Evolutionary conservation across 2,888 invertebrate genomes (phyloP).

Genomic region (Oscheius sp.): DNA sequence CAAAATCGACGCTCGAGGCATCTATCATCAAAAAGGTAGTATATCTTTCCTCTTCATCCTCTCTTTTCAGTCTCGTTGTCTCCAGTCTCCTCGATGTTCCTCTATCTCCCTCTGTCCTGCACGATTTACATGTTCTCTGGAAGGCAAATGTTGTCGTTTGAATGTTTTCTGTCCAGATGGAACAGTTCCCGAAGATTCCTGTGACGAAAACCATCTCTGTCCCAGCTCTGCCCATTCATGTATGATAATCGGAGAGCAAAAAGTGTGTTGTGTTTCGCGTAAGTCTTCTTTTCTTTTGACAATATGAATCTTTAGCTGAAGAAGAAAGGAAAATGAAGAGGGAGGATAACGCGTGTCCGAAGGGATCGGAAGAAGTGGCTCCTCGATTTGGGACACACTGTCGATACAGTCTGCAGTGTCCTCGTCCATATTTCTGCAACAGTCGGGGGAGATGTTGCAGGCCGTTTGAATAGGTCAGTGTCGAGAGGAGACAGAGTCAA

Average conservation of each 20-base stretch:
- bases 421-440: constrained; percentile 59
- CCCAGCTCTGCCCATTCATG: constrained; percentile 54
- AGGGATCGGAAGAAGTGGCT: constrained; percentile 44
- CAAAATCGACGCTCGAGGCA: constrained; percentile 2
- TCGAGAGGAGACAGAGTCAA: not conserved
- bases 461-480: constrained; percentile 13
- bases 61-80: constrained; percentile 40
- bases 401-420: constrained; percentile 57
- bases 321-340: constrained; percentile 1
- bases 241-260: constrained; percentile 28
- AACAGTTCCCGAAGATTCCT: constrained; percentile 50
- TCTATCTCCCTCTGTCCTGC: constrained; percentile 51
- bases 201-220: constrained; percentile 43
- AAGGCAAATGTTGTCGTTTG: constrained; percentile 51
- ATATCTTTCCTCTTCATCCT: not conserved
- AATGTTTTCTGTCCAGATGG: constrained; percentile 52
- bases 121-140: constrained; percentile 50
- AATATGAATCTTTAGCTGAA: not conserved
- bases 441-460: constrained; percentile 51
- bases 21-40: constrained; percentile 4
- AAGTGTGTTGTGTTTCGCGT: constrained; percentile 31
- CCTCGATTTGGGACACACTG: constrained; percentile 51
- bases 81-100: constrained; percentile 40
- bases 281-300: not conserved
- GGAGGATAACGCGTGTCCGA: constrained; percentile 38